Conservation (phyloP, 2,888 invertebrate species). For the Spatulosminthurus flaviceps region DNA sequence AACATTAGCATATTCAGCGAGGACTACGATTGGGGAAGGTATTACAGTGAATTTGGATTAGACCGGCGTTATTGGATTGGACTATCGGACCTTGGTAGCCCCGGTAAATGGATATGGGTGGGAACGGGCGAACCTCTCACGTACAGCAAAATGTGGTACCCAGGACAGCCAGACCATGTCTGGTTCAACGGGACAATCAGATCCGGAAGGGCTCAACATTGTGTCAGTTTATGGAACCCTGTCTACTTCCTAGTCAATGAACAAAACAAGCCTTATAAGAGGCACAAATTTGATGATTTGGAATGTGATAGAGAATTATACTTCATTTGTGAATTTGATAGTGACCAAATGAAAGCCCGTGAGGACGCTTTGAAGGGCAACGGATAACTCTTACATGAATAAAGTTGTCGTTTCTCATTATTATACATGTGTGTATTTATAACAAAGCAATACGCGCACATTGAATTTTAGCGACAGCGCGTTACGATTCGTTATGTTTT, state of each 20-base stretch:
- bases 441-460: no score
- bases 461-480: no score
- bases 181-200: not conserved
- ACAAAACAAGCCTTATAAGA: not conserved
- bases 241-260: slow-evolving; percentile 19
- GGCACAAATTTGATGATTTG: slow-evolving; percentile 44
- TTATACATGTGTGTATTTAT: no score
- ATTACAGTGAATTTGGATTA: slow-evolving; percentile 46
- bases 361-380: not conserved
- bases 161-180: slow-evolving; percentile 46
- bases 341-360: not conserved
- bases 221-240: slow-evolving; percentile 49
- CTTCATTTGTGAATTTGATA: slow-evolving; percentile 45
- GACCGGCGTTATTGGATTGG: slow-evolving; percentile 53
- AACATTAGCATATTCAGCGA: not conserved
- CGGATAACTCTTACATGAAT: no score
- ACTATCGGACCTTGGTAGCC: slow-evolving; percentile 34
- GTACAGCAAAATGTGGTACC: slow-evolving; percentile 37
- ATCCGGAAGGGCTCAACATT: slow-evolving; percentile 44
- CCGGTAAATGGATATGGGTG: slow-evolving; percentile 39
- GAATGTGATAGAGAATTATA: slow-evolving; percentile 35
- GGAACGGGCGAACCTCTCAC: slow-evolving; percentile 25
- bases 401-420: not conserved
- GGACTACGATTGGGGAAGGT: slow-evolving; percentile 24
- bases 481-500: no score